Percentiles rank a stretch among this genome's conserved stretches.
phyloP scores from a whole-genome alignment of 1,140 invertebrate genomes.

The Drosophila prosaltans region DNA sequence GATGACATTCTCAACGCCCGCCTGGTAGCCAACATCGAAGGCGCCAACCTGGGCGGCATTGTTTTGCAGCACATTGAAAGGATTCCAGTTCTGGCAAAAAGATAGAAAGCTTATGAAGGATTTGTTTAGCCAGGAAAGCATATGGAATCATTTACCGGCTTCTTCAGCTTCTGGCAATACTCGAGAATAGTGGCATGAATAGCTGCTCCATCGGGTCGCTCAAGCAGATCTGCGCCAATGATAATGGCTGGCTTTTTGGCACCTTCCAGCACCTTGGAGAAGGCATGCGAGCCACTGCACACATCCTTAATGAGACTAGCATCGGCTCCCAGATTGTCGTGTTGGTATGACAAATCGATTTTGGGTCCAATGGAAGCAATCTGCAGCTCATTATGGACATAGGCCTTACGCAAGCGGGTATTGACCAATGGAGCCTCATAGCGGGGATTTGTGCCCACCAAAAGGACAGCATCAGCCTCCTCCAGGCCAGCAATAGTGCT shows the following conservation, averaged over 20 bases:
- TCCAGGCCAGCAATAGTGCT: slow-evolving; percentile 94
- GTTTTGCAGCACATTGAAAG: slow-evolving; percentile 95
- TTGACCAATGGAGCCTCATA: slow-evolving; percentile 99
- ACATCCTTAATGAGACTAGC: slow-evolving; percentile 89
- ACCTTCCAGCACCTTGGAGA: slow-evolving; percentile 88
- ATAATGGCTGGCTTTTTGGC: slow-evolving; percentile 97
- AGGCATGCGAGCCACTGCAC: slow-evolving; percentile 89
- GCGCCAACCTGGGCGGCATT: slow-evolving; percentile 97
- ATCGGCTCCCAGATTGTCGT: slow-evolving; percentile 94
- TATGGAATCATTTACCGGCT: slow-evolving; percentile 77
- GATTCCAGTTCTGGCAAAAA: slow-evolving; percentile 85
- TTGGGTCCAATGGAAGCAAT: slow-evolving; percentile 94
- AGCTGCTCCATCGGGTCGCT: slow-evolving; percentile 90
- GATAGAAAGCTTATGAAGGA: background rate
- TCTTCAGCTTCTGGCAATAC: slow-evolving; percentile 86
- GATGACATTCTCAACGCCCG: slow-evolving; percentile 89
- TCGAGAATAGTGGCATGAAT: slow-evolving; percentile 90
- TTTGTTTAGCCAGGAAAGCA: background rate
- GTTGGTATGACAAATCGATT: slow-evolving; percentile 97
- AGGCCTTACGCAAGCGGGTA: slow-evolving; percentile 96
- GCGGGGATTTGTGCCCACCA: slow-evolving; percentile 98
- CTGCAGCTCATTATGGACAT: slow-evolving; percentile 92
- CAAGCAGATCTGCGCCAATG: slow-evolving; percentile 93
- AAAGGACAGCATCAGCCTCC: slow-evolving; percentile 95
- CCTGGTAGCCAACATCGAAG: slow-evolving; percentile 96